Percentiles rank a stretch among this genome's conserved stretches.
These are phyloP conservation scores for Chiridota heheva DNA, from an alignment of 35 echinoderm and acorn worm genomes.

Conservation along the genomic window DNA sequence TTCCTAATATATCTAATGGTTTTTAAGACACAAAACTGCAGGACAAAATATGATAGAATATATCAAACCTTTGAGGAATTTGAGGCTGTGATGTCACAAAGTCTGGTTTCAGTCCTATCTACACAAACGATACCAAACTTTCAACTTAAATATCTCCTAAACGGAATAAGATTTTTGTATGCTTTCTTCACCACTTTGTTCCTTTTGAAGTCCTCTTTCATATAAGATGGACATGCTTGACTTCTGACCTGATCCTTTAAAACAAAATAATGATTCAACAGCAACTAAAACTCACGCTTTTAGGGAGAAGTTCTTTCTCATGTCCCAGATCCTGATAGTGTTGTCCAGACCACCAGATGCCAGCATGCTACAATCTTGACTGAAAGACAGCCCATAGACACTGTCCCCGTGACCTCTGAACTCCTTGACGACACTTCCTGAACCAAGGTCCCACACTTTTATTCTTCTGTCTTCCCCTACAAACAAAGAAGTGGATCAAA, in stretches of 20 bases:
- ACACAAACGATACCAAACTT: too few species aligned
- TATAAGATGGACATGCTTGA: too few species aligned
- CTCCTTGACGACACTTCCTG: slow-evolving; percentile 86
- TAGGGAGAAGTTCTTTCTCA: slow-evolving; percentile 48
- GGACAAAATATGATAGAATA: too few species aligned
- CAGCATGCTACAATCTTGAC: slow-evolving; percentile 76
- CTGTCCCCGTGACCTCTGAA: slow-evolving; percentile 85
- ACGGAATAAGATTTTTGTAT: too few species aligned
- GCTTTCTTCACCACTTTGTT: too few species aligned
- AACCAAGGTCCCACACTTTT: slow-evolving; percentile 86
- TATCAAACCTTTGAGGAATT: too few species aligned
- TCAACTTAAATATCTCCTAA: too few species aligned
- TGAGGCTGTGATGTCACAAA: too few species aligned
- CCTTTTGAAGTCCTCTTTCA: too few species aligned
- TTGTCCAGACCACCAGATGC: slow-evolving; percentile 73
- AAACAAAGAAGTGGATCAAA: background rate
- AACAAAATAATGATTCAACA: background rate
- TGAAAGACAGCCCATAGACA: slow-evolving; percentile 80
- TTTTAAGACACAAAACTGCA: too few species aligned
- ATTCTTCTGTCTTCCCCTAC: slow-evolving; percentile 89
- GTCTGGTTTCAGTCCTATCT: background rate
- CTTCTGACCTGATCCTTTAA: background rate
- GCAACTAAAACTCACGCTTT: slow-evolving; percentile 32
- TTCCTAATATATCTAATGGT: too few species aligned
- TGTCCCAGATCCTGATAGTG: slow-evolving; percentile 65